Percentiles rank a stretch among this genome's conserved stretches.
phyloP scores from a whole-genome alignment of 2,888 invertebrate genomes.

The Rhagonycha fulva region DNA sequence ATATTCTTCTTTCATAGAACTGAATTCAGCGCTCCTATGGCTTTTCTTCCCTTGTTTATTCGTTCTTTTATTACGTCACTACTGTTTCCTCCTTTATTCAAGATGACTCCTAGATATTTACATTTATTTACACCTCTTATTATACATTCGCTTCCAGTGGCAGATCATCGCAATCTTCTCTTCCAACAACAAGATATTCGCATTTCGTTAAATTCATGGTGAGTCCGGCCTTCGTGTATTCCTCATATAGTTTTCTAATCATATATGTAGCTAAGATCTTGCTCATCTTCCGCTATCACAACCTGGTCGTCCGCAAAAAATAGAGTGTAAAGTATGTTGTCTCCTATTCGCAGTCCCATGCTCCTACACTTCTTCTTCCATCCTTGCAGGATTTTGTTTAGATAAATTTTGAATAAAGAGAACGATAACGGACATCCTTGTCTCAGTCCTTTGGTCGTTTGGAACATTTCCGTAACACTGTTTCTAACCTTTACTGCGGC shows the following conservation, averaged over 20 bases:
- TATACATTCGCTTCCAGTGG: background rate
- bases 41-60: background rate
- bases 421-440: too few species aligned
- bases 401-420: background rate
- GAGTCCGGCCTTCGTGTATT: background rate
- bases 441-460: too few species aligned
- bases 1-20: background rate
- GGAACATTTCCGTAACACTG: too few species aligned
- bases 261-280: background rate
- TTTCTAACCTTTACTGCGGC: too few species aligned
- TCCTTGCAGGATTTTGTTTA: background rate
- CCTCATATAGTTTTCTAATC: background rate
- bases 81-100: constrained; percentile 8
- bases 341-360: background rate
- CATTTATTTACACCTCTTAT: background rate
- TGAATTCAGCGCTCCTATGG: background rate
- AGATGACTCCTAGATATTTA: constrained; percentile 10
- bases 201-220: too few species aligned
- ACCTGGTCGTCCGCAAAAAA: background rate
- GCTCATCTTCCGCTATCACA: background rate
- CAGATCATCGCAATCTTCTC: too few species aligned
- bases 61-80: constrained; percentile 4
- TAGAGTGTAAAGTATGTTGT: background rate
- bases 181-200: too few species aligned
- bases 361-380: background rate